Conservation (phyloP, 2,888 invertebrate genomes). For the Polymixis lichenea region DNA sequence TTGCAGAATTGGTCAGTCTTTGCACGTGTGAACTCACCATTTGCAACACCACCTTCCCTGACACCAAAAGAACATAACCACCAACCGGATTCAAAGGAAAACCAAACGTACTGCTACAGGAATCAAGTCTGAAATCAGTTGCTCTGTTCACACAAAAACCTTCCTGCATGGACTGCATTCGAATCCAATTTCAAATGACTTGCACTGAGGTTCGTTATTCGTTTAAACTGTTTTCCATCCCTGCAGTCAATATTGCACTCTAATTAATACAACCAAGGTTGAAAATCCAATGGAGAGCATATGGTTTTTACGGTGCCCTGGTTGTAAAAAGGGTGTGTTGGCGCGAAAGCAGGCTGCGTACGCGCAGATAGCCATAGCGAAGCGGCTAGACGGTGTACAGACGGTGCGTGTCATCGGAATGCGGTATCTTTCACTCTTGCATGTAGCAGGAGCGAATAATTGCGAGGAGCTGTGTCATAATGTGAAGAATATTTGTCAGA, state of each 20-base stretch:
- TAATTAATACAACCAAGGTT: slow-evolving; percentile 24
- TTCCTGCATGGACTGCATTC: slow-evolving; percentile 37
- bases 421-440: slow-evolving; percentile 57
- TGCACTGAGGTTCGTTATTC: slow-evolving; percentile 44
- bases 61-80: slow-evolving; percentile 41
- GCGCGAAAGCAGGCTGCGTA: slow-evolving; percentile 78
- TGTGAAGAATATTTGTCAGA: slow-evolving; percentile 19
- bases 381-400: slow-evolving; percentile 84
- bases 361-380: slow-evolving; percentile 77
- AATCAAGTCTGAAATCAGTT: slow-evolving; percentile 21
- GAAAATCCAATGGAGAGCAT: slow-evolving; percentile 36
- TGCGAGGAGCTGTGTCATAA: slow-evolving; percentile 39
- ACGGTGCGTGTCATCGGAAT: slow-evolving; percentile 73
- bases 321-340: slow-evolving; percentile 48
- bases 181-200: slow-evolving; percentile 60
- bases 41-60: slow-evolving; percentile 65
- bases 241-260: slow-evolving; percentile 13
- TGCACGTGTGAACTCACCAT: slow-evolving; percentile 80
- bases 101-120: background rate
- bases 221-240: slow-evolving; percentile 20
- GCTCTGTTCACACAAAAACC: background rate
- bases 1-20: slow-evolving; percentile 76
- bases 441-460: slow-evolving; percentile 48
- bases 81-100: slow-evolving; percentile 30
- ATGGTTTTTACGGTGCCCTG: slow-evolving; percentile 44